phyloP scores from a whole-genome alignment of 2,797 vertebrate species.

The Dipus sagitta region DNA sequence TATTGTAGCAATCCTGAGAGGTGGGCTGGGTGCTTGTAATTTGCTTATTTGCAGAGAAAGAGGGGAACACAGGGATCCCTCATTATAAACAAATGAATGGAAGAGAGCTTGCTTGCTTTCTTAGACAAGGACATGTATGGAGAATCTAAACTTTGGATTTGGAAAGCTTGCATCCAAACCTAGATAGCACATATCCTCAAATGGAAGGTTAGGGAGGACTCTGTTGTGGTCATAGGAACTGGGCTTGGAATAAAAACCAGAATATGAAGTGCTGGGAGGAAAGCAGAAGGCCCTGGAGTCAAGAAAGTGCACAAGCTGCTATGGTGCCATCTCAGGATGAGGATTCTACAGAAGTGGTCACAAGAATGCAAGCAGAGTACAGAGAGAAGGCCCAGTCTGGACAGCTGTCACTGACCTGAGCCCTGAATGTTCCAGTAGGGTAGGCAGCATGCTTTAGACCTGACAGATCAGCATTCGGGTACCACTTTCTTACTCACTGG shows the following conservation, averaged over 20 bases:
- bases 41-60: neutral
- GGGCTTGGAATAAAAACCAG: slow-evolving; percentile 10
- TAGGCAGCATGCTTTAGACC: neutral
- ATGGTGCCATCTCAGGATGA: no score
- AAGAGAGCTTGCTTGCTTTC: neutral
- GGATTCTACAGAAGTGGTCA: neutral
- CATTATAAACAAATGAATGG: neutral
- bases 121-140: neutral
- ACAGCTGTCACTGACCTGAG: neutral
- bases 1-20: neutral
- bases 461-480: neutral
- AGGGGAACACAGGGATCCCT: neutral
- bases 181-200: neutral
- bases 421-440: no score
- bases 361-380: neutral
- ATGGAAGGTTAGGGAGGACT: neutral
- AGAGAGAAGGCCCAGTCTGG: neutral
- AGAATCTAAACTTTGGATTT: neutral
- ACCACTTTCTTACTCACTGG: neutral
- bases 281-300: neutral
- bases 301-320: neutral
- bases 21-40: neutral
- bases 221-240: neutral
- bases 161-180: neutral
- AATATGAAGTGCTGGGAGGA: neutral